A percentile compares a stretch with the other conserved stretches of the same genome.
phyloP scores from a whole-genome alignment of 2,797 vertebrate genomes.

The Clarias fuscus region DNA sequence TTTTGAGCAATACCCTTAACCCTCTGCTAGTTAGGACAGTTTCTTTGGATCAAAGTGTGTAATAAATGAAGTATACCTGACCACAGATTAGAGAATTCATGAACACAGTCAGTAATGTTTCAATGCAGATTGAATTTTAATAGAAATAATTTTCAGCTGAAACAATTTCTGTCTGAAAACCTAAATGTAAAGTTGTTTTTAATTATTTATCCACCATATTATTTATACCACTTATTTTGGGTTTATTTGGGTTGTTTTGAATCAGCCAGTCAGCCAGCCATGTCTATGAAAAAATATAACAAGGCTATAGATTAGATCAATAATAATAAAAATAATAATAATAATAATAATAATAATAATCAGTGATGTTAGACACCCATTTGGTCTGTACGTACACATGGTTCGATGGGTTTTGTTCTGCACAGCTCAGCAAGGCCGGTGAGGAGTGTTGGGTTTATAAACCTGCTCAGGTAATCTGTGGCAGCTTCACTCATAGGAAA shows the following conservation, averaged over 20 bases:
- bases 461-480: constrained; percentile 83
- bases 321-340: not conserved
- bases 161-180: not conserved
- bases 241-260: constrained; percentile 88
- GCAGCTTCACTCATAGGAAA: constrained; percentile 76
- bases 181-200: too few species aligned
- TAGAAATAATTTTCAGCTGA: not conserved
- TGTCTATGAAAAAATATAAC: constrained; percentile 69
- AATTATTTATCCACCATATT: constrained; percentile 33
- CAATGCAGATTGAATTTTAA: not conserved
- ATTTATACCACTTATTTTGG: constrained; percentile 67
- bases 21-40: not conserved
- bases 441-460: constrained; percentile 83
- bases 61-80: not conserved
- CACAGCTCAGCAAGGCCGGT: constrained; percentile 88
- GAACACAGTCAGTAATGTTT: not conserved
- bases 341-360: not conserved
- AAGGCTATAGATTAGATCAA: not conserved
- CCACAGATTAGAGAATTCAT: not conserved
- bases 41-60: not conserved
- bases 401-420: constrained; percentile 86
- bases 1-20: not conserved
- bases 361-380: not conserved
- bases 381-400: constrained; percentile 77
- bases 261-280: constrained; percentile 96